Percentiles rank a stretch among this genome's conserved stretches.
Conservation (phyloP, 1,140 invertebrate species). For the Maniola jurtina region DNA sequence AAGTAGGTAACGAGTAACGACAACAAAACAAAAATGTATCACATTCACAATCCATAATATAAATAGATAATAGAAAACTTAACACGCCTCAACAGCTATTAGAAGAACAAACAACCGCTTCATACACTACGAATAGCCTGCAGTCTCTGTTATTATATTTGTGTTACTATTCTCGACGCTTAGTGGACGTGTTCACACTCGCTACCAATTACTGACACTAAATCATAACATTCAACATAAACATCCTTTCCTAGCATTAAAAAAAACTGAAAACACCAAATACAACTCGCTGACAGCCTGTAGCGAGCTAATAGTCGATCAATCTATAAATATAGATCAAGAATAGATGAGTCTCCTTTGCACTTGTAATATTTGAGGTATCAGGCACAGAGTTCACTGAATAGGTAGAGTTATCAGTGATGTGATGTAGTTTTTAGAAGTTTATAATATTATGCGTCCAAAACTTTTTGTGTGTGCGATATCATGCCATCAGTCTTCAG, state of each 20-base stretch:
- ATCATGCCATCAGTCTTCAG: too few species aligned
- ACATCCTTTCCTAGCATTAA: conserved; percentile 63
- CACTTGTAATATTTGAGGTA: background rate
- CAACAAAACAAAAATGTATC: background rate
- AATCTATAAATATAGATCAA: background rate
- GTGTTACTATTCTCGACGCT: conserved; percentile 64
- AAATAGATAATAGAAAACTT: conserved; percentile 31
- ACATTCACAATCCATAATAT: too few species aligned
- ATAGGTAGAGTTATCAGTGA: too few species aligned
- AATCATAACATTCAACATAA: conserved; percentile 72
- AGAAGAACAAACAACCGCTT: conserved; percentile 48
- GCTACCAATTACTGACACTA: conserved; percentile 74
- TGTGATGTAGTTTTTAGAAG: too few species aligned
- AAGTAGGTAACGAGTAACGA: conserved; percentile 3
- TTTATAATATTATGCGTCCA: too few species aligned
- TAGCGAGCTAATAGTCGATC: conserved; percentile 54
- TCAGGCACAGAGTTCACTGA: background rate
- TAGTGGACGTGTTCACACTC: conserved; percentile 73
- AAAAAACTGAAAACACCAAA: conserved; percentile 66
- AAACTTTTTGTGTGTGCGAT: too few species aligned
- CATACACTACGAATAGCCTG: conserved; percentile 58
- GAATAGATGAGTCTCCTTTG: background rate
- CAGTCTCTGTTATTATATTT: conserved; percentile 73
- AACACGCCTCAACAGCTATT: conserved; percentile 42
- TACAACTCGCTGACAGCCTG: conserved; percentile 68